Conservation (phyloP, 2,888 invertebrate genomes). For the Hirtodrosophila trivittata region DNA sequence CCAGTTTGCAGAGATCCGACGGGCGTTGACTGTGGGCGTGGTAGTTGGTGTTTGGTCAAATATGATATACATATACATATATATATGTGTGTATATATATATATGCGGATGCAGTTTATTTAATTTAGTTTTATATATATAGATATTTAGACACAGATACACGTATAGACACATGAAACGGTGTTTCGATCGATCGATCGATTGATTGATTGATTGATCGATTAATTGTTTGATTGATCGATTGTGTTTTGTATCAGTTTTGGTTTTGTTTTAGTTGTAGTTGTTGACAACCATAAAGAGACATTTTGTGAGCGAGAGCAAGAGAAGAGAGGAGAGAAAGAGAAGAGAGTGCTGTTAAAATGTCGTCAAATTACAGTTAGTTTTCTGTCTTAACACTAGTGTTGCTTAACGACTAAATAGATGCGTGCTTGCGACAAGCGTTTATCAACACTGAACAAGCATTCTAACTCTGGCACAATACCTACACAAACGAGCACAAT, state of each 20-base stretch:
- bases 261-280: conserved; percentile 25
- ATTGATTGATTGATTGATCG: too few species aligned
- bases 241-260: conserved; percentile 14
- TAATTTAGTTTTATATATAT: conserved; percentile 37
- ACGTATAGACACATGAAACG: conserved; percentile 55
- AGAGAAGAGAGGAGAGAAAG: conserved; percentile 38
- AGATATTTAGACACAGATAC: too few species aligned
- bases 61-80: conserved; percentile 43
- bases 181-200: conserved; percentile 48
- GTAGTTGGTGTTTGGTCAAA: conserved; percentile 6
- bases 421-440: conserved; percentile 43
- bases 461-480: too few species aligned
- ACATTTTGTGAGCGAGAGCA: not conserved
- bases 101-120: conserved; percentile 31
- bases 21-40: conserved; percentile 90
- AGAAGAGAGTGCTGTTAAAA: conserved; percentile 70
- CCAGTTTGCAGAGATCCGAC: conserved; percentile 96
- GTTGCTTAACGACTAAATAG: conserved; percentile 24
- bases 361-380: conserved; percentile 58
- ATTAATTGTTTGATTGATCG: conserved; percentile 21
- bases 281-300: conserved; percentile 31
- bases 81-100: conserved; percentile 22
- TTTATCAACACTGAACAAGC: conserved; percentile 69
- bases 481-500: too few species aligned
- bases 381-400: conserved; percentile 36